Conservation (phyloP, 1,140 invertebrate species). For the Dryas iulia region DNA sequence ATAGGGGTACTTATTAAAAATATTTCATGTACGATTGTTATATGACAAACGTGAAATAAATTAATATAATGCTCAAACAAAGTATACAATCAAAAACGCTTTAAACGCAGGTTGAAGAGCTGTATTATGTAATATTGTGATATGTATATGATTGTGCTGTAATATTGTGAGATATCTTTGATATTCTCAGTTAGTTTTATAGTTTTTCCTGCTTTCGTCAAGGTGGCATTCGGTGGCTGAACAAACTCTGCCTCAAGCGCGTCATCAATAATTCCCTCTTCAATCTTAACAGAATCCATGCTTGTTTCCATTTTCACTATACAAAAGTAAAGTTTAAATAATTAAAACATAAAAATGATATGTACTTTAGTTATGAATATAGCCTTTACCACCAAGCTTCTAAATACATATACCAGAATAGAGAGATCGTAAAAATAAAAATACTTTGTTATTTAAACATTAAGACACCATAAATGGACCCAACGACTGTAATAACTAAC, state of each 20-base stretch:
- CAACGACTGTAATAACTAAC: too few relatives aligned
- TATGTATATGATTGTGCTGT: conserved; percentile 55
- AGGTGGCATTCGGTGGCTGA: conserved; percentile 57
- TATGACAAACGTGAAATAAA: too few relatives aligned
- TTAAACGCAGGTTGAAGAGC: conserved; percentile 59
- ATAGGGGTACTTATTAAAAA: too few relatives aligned
- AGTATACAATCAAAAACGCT: conserved; percentile 66
- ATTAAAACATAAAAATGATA: background rate
- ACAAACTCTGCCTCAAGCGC: conserved; percentile 66
- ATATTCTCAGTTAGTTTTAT: conserved; percentile 58
- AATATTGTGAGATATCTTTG: conserved; percentile 60
- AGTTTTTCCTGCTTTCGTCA: conserved; percentile 55
- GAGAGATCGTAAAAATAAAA: too few relatives aligned
- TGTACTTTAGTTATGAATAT: too few relatives aligned
- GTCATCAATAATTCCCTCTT: conserved; percentile 73
- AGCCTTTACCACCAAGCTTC: too few relatives aligned
- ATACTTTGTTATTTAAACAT: too few relatives aligned
- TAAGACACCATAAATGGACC: too few relatives aligned
- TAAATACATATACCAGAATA: too few relatives aligned
- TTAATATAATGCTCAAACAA: conserved; percentile 63
- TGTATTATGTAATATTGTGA: conserved; percentile 56
- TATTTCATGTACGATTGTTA: too few relatives aligned
- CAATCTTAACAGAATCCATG: conserved; percentile 44
- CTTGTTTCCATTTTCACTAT: conserved; percentile 42
- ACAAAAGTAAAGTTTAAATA: conserved; percentile 23